Evolutionary conservation across 2,888 invertebrate genomes (phyloP).

Genomic region (Ophioninae sp.): DNA sequence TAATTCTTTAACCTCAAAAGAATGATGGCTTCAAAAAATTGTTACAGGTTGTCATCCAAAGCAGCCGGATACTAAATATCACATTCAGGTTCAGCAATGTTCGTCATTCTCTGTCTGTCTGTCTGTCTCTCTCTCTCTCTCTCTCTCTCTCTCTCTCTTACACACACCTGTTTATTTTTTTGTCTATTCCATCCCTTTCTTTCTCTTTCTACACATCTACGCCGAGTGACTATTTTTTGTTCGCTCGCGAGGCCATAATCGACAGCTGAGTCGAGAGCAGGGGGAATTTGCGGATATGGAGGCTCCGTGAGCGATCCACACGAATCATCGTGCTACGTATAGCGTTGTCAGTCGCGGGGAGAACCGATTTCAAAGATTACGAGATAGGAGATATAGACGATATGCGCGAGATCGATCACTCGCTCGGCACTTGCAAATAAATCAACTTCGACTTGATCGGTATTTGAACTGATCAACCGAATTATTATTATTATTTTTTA

Average conservation of each 20-base stretch:
- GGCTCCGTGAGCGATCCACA: neutral
- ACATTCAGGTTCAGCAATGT: too few species aligned
- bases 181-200: neutral
- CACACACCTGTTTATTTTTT: neutral
- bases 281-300: neutral
- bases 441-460: constrained; percentile 13
- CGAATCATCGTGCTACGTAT: neutral
- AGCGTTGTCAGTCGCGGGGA: constrained; percentile 15
- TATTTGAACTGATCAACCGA: neutral
- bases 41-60: too few species aligned
- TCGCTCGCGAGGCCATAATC: constrained; percentile 36
- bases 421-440: constrained; percentile 6
- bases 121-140: constrained; percentile 1
- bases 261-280: constrained; percentile 7
- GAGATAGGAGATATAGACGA: constrained; percentile 4
- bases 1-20: too few species aligned
- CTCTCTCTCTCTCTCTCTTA: constrained; percentile 1
- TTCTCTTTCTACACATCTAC: neutral
- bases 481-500: neutral
- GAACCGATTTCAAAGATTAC: constrained; percentile 21
- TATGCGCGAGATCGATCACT: constrained; percentile 21
- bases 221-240: constrained; percentile 46
- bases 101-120: too few species aligned
- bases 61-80: too few species aligned
- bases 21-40: too few species aligned